A percentile compares a stretch with the other conserved stretches of the same genome.
These are phyloP conservation scores for Pristionchus pacificus DNA, from an alignment of 1,140 invertebrate species.

Conservation along the genomic window DNA sequence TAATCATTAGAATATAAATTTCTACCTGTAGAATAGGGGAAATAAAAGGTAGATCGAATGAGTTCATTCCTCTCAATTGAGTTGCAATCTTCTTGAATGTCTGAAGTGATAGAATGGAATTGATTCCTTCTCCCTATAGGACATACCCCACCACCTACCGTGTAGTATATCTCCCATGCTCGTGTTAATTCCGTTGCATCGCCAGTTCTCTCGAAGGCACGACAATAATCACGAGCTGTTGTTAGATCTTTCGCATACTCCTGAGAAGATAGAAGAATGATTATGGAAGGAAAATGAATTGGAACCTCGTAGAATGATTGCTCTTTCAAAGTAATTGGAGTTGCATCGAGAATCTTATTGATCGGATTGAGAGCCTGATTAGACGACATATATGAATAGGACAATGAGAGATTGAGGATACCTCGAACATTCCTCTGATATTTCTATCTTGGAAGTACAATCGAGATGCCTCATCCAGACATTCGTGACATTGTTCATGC, in stretches of 20 bases:
- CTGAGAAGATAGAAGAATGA: neutral
- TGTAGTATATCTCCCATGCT: constrained; percentile 97
- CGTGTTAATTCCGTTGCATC: constrained; percentile 87
- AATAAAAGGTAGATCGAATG: constrained; percentile 83
- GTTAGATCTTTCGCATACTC: neutral
- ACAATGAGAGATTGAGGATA: neutral
- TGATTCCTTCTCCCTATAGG: too few species aligned
- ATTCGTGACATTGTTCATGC: constrained; percentile 99
- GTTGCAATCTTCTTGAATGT: constrained; percentile 89
- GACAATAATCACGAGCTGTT: constrained; percentile 80
- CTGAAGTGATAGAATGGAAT: constrained; percentile 61
- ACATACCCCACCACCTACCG: too few species aligned
- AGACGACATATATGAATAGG: neutral
- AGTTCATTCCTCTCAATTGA: constrained; percentile 75
- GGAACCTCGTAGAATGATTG: constrained; percentile 82
- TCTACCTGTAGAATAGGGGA: constrained; percentile 66
- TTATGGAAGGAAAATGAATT: too few species aligned
- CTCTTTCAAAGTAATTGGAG: constrained; percentile 84
- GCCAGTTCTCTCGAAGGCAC: constrained; percentile 73
- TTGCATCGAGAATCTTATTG: constrained; percentile 86
- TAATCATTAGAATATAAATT: too few species aligned
- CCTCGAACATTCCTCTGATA: constrained; percentile 3
- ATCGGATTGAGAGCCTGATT: constrained; percentile 79
- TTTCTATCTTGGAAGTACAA: constrained; percentile 86
- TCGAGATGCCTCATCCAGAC: constrained; percentile 90